These are phyloP conservation scores for Aphidius gifuensis DNA, from an alignment of 1,140 invertebrate genomes.

Conservation along the genomic window DNA sequence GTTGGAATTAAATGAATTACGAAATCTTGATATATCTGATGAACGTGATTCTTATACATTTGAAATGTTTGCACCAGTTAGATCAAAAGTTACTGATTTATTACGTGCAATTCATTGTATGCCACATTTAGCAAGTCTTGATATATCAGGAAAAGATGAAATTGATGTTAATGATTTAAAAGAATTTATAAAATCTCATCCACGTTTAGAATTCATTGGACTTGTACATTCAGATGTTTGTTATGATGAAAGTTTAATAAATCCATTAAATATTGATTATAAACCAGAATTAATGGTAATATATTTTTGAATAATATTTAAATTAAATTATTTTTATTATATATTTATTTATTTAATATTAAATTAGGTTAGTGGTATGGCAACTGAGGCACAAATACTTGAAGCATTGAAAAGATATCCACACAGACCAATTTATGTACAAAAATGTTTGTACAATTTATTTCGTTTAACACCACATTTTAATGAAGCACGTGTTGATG, in stretches of 20 bases:
- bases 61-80: conserved; percentile 49
- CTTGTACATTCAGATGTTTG: conserved; percentile 63
- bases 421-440: conserved; percentile 63
- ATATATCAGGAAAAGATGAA: conserved; percentile 66
- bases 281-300: conserved; percentile 52
- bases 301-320: conserved; percentile 2
- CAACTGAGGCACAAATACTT: conserved; percentile 63
- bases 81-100: conserved; percentile 55
- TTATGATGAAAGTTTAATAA: conserved; percentile 59
- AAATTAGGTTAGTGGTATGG: conserved; percentile 62
- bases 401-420: conserved; percentile 65
- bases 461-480: conserved; percentile 66
- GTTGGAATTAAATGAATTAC: conserved; percentile 60
- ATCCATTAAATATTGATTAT: conserved; percentile 52
- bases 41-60: conserved; percentile 57
- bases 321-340: conserved; percentile 8
- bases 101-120: conserved; percentile 55
- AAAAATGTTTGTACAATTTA: conserved; percentile 71
- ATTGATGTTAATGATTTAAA: conserved; percentile 57
- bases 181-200: conserved; percentile 56
- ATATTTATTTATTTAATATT: neutral
- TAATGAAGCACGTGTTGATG: conserved; percentile 62
- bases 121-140: conserved; percentile 64
- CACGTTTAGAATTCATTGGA: conserved; percentile 61
- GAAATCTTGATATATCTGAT: conserved; percentile 66